Percentiles rank a stretch among this genome's conserved stretches.
phyloP scores from a whole-genome alignment of 2,888 invertebrate genomes.

The Philhelius pedissequus region DNA sequence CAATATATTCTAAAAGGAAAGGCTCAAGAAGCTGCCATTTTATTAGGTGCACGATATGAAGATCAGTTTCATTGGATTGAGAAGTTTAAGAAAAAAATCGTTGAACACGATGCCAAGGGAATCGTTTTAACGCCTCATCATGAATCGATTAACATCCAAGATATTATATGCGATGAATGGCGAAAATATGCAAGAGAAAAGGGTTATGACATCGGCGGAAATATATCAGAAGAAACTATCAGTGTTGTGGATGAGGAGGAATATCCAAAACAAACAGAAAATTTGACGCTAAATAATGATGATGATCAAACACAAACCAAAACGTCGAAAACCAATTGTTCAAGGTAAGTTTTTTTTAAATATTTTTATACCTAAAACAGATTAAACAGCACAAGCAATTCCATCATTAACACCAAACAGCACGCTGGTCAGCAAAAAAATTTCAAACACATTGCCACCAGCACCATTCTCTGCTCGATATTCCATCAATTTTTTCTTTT shows the following conservation, averaged over 20 bases:
- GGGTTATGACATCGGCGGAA: not conserved
- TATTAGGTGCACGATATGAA: not conserved
- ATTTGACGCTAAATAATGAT: no score
- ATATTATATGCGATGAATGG: conserved; percentile 6
- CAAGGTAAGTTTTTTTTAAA: not conserved
- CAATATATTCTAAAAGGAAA: not conserved
- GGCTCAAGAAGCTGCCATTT: not conserved
- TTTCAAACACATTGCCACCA: no score
- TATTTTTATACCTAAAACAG: no score
- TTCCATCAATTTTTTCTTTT: no score
- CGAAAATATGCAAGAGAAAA: not conserved
- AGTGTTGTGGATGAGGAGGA: not conserved
- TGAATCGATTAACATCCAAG: not conserved
- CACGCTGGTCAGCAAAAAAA: no score
- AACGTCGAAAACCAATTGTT: not conserved
- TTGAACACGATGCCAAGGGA: not conserved
- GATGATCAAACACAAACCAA: not conserved
- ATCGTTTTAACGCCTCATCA: not conserved
- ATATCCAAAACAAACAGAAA: not conserved
- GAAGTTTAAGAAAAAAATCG: not conserved
- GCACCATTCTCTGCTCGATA: no score
- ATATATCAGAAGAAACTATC: not conserved
- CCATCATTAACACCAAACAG: no score
- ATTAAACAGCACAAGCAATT: no score
- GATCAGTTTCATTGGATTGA: not conserved